Base-by-base conservation (phyloP, 2,888 invertebrate genomes). In the Agriopis marginaria region DNA sequence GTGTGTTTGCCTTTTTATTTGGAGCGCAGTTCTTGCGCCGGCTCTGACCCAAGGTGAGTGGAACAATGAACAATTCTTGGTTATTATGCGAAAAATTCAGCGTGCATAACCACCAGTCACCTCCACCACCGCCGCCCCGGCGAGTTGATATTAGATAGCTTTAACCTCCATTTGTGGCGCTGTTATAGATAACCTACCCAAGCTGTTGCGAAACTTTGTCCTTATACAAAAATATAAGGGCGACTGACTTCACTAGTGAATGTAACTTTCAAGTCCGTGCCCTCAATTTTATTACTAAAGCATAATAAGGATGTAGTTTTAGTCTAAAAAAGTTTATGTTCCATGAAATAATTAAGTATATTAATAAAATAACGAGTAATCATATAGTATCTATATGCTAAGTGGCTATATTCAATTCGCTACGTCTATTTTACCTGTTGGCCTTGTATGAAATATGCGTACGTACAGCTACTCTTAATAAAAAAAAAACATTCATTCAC, bases 31-130 rank as follows among this genome's bases (percentile, higher is more conserved):
- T 82, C 85, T 89, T 85, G 86, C 82, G 79, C 89, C 89, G 87
- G 89, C 87, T 83, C 77, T 84, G 75, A 85, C 89, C 81, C 92
- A 93, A 93, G 93, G 93, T 93, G 86, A 93, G 93, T 90, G 78
- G 82, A 88, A 89, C 89, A 91, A 90, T 89, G 88, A 73, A 77
- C 72, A 75, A 76, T 75, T 73, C 70, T 70, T 59, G 51, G 71
- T 63, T 74, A 74, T 69, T 74, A 75, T 67, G 75, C 76, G 75
- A 82, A 75, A 76, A 82, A 78, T 76, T 40, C 45, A 55, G 56
- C 74, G 77, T 76, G 68, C 65, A 58, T 59, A 67, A 66, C 70
- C 63, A 23, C 44, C 51, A 39, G 50, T 14, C 23, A 55, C 56
- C 62, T 14, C 23, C 23, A 55, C 56, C 62, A n/a, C 23, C 32